Evolutionary conservation across 2,797 vertebrate species (phyloP).

Genomic region (Iguana delicatissima): DNA sequence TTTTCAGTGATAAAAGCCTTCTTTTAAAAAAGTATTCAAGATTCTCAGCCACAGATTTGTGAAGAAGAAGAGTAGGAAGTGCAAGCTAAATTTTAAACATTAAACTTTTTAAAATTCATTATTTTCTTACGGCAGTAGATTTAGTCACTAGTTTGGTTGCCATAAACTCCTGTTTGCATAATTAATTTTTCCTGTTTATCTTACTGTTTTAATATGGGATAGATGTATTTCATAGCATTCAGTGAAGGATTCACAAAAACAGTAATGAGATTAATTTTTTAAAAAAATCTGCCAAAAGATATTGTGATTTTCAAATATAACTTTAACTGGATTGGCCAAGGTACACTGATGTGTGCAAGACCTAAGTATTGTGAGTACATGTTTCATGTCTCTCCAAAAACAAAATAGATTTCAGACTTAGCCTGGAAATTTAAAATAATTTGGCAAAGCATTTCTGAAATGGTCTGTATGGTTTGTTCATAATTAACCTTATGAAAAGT

Average conservation of each 20-base stretch:
- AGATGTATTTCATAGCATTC: conserved; percentile 33
- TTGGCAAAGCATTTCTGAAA: not conserved
- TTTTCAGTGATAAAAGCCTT: conserved; percentile 44
- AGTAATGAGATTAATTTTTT: not conserved
- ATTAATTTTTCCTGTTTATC: not conserved
- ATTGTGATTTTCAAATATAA: not conserved
- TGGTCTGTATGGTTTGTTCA: not conserved
- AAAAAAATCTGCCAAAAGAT: not conserved
- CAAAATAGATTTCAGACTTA: not conserved
- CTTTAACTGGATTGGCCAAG: not conserved
- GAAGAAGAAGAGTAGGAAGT: not conserved
- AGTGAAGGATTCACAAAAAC: not conserved
- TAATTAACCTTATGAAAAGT: not conserved
- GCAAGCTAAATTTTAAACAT: conserved; percentile 27
- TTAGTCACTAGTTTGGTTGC: conserved; percentile 25
- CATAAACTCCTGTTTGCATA: not conserved
- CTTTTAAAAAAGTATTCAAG: conserved; percentile 21
- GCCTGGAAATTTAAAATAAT: not conserved
- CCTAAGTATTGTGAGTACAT: not conserved
- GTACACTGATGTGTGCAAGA: not conserved
- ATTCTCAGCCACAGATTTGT: conserved; percentile 24
- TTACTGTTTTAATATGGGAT: conserved; percentile 26
- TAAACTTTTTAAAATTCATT: conserved; percentile 36
- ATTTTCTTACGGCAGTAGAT: conserved; percentile 31
- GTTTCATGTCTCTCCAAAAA: not conserved